Base-by-base conservation (phyloP, 2,797 vertebrate species). In the Trachops cirrhosus region DNA sequence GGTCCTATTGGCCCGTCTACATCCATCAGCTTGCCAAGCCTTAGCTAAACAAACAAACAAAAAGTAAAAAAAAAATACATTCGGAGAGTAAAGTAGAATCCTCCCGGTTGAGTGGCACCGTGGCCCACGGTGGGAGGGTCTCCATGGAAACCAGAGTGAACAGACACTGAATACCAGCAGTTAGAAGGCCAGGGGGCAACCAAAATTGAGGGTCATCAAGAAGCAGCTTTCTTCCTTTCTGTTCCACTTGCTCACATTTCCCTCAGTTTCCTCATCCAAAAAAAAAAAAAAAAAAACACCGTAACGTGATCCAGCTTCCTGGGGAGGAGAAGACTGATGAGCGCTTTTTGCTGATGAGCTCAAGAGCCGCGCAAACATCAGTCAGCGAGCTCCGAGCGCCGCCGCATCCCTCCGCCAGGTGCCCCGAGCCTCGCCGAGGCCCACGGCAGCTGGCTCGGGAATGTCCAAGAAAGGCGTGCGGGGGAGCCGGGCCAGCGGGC, bases 261-360 rank as follows among this genome's bases (percentile, higher is more conserved):
- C 34, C 77, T 94, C 87, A 34, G 82, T 93, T 92, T 95, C 85
- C 62, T 94, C 87, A 79, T 48, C 77, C 73, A 70, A 22, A 48
- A 24, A 15, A 32, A 5, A 21, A 52, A 52, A 52, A 52, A 21
- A 48, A 15, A 48, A 48, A 16, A 73, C 3, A 50, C 48, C 15
- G 89, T 70, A 54, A 85, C 1, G 0, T 15, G 18, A 29, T 71
- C 32, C 67, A 50, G n/a, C 62, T 62, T 92, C 21, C 86, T 39
- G 11, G 52, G 54, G 62, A 84, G 48, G 77, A 54, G 68, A 52
- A 86, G 71, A 83, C 39, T 6, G 37, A 24, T 78, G 89, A 91
- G 62, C 1, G 2, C 16, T 75, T 95, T 96, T 57, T 90, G 95
- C 94, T 96, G 93, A 93, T 88, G 12, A 85, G 79, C 79, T 96